Evolutionary conservation across 2,113 vertebrate species (phyloP).

Genomic region (Pseudorasbora parva): DNA sequence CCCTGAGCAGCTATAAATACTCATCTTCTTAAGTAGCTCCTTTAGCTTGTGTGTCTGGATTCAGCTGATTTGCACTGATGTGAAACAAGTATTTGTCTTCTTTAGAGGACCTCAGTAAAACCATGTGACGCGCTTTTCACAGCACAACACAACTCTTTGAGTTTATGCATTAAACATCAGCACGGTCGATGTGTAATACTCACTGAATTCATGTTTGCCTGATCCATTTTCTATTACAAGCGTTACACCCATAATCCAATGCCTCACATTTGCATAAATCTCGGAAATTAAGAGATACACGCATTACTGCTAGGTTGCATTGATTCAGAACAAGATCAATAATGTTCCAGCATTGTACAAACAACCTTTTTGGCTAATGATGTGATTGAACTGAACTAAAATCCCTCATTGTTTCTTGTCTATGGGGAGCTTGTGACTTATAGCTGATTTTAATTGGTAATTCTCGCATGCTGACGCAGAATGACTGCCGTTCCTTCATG

Average conservation of each 20-base stretch:
- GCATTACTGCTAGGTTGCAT: not conserved
- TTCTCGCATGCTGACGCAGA: not conserved
- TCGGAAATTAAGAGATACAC: not conserved
- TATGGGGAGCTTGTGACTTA: constrained; percentile 13
- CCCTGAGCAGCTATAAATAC: constrained; percentile 30
- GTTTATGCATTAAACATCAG: constrained; percentile 31
- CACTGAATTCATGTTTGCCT: not conserved
- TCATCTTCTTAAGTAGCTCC: constrained; percentile 26
- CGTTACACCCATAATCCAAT: not conserved
- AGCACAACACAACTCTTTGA: constrained; percentile 1
- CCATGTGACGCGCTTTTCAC: not conserved
- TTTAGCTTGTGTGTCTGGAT: constrained; percentile 1
- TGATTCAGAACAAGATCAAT: constrained; percentile 8
- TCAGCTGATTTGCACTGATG: constrained; percentile 32
- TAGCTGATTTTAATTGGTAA: not conserved
- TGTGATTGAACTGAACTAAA: constrained; percentile 10
- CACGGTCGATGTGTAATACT: not conserved
- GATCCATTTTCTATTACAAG: not conserved
- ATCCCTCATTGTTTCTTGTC: constrained; percentile 6
- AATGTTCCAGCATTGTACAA: not conserved
- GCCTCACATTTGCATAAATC: not conserved
- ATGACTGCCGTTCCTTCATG: not conserved
- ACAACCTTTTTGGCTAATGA: constrained; percentile 15
- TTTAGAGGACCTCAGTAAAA: constrained; percentile 3
- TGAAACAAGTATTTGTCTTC: constrained; percentile 12